Base-by-base conservation (phyloP, 1,140 invertebrate genomes). In the Planococcus citri region DNA sequence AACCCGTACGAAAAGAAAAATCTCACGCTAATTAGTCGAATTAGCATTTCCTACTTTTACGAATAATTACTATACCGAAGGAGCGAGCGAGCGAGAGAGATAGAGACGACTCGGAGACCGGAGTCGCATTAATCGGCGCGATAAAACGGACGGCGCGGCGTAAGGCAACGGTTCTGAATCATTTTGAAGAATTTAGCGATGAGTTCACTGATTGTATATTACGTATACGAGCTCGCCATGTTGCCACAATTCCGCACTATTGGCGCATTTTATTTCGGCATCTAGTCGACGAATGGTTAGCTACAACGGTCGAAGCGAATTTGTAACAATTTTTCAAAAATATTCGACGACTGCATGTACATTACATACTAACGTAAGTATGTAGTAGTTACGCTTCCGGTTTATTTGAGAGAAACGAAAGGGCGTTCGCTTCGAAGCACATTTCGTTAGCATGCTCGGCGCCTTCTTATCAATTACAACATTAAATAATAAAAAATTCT, bases 161-260 rank as follows among this genome's bases (percentile, higher is more conserved):
- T 14, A 37, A 14, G 6, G 41, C 41, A 51, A 51, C 41, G 41
- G n/a, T 51, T 51, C 41, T 51, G 41, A 51, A 51, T 51, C 41
- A 51, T 51, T 51, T 51, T 51, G n/a, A 51, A 51, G 41, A 51
- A 51, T 51, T 51, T 51, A 51, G 41, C 41, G 41, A 51, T 51
- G 41, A 51, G 41, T 51, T 51, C 41, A 51, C 41, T 20, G 41
- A 51, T 51, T 51, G 17, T 51, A 51, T 17, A 51, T 51, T 17
- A 51, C n/a, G 41, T 14, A 17, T 20, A n/a, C 41, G 41, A 14
- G 41, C 3, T 20, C 41, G 41, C 29, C 29, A 9, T 17, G 41
- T n/a, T 51, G 41, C 41, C 41, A 20, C 17, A n/a, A 51, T 9
- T 51, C 41, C 17, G 6, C 6, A 37, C 33, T 37, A 37, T 37